A percentile compares a stretch with the other conserved stretches of the same genome.
These are phyloP conservation scores for Bursaphelenchus okinawaensis DNA, from an alignment of 2,888 invertebrate species.

Conservation along the genomic window DNA sequence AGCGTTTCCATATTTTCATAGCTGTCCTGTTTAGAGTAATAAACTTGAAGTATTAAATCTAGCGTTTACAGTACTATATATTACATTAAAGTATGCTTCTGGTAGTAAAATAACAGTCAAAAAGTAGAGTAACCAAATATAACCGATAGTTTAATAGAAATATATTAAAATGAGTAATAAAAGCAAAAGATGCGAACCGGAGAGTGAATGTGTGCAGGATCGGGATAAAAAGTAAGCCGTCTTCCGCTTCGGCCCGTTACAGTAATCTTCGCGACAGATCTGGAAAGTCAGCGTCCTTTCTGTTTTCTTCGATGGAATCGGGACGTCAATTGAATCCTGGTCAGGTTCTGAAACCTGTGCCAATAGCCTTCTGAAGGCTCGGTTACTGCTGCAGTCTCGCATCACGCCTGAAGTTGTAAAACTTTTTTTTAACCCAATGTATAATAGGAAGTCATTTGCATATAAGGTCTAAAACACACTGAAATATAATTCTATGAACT, in stretches of 20 bases:
- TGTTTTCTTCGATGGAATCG: neutral
- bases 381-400: neutral
- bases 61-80: too few species aligned
- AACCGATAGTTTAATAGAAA: too few species aligned
- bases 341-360: neutral
- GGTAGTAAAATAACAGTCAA: too few species aligned
- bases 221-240: neutral
- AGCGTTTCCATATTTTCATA: too few species aligned
- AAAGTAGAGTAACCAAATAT: too few species aligned
- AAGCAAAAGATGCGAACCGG: neutral
- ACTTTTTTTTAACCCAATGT: neutral
- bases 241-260: conserved; percentile 6
- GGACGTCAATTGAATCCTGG: neutral
- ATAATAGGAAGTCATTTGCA: neutral
- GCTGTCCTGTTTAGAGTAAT: too few species aligned
- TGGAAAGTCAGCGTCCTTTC: neutral
- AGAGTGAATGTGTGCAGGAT: neutral
- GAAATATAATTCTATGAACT: too few species aligned
- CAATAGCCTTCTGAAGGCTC: neutral
- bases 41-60: too few species aligned
- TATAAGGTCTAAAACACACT: too few species aligned
- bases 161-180: neutral
- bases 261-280: conserved; percentile 13
- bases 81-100: too few species aligned
- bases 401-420: neutral